These are phyloP conservation scores for Syngnathus acus DNA, from an alignment of 2,797 vertebrate genomes.

Conservation along the genomic window DNA sequence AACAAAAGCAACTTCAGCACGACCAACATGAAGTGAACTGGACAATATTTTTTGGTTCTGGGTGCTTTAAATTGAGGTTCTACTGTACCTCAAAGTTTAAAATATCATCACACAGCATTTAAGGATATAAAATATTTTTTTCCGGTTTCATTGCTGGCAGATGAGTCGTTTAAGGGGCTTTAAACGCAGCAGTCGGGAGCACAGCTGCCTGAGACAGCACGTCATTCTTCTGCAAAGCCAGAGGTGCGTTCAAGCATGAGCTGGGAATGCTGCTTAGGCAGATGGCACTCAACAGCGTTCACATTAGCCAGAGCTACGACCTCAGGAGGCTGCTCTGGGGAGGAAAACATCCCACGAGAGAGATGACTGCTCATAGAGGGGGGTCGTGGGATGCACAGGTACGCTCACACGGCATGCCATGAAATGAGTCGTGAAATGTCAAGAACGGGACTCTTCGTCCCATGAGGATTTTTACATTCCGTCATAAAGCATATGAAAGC, in stretches of 20 bases:
- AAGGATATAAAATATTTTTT: too few relatives aligned
- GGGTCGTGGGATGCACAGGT: background rate
- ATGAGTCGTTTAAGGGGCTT: constrained; percentile 13
- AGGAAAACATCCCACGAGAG: constrained; percentile 9
- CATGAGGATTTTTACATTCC: background rate
- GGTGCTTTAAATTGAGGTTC: too few relatives aligned
- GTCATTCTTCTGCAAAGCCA: constrained; percentile 24
- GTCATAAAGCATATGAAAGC: background rate
- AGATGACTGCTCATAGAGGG: constrained; percentile 12
- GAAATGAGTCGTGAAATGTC: background rate
- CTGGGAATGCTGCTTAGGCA: constrained; percentile 32
- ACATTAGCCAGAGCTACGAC: constrained; percentile 2
- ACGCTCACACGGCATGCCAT: background rate
- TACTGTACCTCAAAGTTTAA: background rate
- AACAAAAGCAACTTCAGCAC: background rate
- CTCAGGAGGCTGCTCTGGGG: constrained; percentile 3
- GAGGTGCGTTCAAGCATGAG: constrained; percentile 34
- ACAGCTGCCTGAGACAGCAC: constrained; percentile 41
- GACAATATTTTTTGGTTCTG: too few relatives aligned
- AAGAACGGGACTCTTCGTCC: background rate
- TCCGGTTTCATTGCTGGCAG: too few relatives aligned
- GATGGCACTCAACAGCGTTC: constrained; percentile 32
- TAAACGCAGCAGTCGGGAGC: constrained; percentile 26
- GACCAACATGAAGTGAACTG: too few relatives aligned
- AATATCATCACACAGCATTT: too few relatives aligned